These are phyloP conservation scores for Xylocopa sonorina DNA, from an alignment of 1,140 invertebrate species.

Conservation along the genomic window DNA sequence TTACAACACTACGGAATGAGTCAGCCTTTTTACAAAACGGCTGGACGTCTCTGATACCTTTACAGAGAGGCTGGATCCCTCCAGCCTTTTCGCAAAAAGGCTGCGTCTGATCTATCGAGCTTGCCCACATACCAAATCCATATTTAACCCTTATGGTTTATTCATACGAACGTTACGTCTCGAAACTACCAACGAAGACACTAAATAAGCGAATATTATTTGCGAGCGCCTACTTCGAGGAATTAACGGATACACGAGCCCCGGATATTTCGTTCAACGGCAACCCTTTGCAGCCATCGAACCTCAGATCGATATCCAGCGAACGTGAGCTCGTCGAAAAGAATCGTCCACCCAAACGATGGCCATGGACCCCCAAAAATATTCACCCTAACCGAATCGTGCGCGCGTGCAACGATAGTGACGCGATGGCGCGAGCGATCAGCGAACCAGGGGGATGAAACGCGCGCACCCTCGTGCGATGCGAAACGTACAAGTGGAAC, in stretches of 20 bases:
- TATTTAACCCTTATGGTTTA: too few species aligned
- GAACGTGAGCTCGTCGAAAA: background rate
- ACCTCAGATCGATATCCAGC: slow-evolving; percentile 50
- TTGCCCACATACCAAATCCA: too few species aligned
- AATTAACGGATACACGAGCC: slow-evolving; percentile 1
- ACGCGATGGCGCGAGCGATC: background rate
- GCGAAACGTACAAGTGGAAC: slow-evolving; percentile 22
- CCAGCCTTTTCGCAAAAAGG: too few species aligned
- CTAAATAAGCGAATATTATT: too few species aligned
- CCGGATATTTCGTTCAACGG: background rate
- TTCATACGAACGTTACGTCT: too few species aligned
- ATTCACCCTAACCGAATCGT: slow-evolving; percentile 47
- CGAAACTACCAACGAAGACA: too few species aligned
- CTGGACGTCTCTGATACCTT: too few species aligned
- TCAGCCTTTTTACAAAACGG: too few species aligned
- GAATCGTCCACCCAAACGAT: slow-evolving; percentile 16
- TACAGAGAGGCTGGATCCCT: too few species aligned
- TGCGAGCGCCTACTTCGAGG: background rate
- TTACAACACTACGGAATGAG: too few species aligned
- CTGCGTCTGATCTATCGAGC: too few species aligned
- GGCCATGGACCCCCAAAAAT: slow-evolving; percentile 41
- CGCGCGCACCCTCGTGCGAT: background rate
- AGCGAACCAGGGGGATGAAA: slow-evolving; percentile 18
- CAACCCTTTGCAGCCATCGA: slow-evolving; percentile 47
- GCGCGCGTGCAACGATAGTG: slow-evolving; percentile 12